Evolutionary conservation across 2,888 invertebrate species (phyloP).

Genomic region (Dorcus parallelipipedus): DNA sequence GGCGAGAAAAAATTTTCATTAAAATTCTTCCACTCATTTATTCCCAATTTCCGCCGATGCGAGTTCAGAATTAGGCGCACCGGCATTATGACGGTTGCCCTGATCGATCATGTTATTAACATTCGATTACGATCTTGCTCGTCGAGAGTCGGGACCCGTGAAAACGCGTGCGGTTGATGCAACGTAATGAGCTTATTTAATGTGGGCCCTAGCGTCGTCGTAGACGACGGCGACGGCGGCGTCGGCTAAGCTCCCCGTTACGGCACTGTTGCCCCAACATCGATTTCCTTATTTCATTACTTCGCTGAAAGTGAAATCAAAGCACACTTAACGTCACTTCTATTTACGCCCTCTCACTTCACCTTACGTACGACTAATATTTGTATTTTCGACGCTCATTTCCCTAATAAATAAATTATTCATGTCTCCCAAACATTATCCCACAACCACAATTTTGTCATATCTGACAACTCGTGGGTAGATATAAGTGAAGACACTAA

Average conservation of each 20-base stretch:
- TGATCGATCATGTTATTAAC: slow-evolving; percentile 25
- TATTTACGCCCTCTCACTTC: slow-evolving; percentile 5
- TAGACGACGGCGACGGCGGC: neutral
- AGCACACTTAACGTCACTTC: slow-evolving; percentile 10
- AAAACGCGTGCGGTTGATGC: slow-evolving; percentile 16
- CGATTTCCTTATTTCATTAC: slow-evolving; percentile 15
- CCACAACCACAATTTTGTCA: too few species aligned
- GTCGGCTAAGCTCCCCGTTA: neutral
- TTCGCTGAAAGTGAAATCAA: slow-evolving; percentile 13
- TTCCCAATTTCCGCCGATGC: slow-evolving; percentile 36
- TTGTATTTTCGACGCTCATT: neutral
- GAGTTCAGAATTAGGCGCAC: slow-evolving; percentile 5
- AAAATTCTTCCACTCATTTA: slow-evolving; percentile 49
- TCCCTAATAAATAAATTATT: too few species aligned
- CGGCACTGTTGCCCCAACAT: neutral
- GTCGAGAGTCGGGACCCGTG: slow-evolving; percentile 16
- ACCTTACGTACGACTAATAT: slow-evolving; percentile 1
- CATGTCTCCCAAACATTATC: too few species aligned
- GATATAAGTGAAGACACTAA: too few species aligned
- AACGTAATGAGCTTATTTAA: slow-evolving; percentile 16
- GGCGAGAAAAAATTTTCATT: slow-evolving; percentile 43
- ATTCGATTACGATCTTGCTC: slow-evolving; percentile 23
- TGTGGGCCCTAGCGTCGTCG: neutral
- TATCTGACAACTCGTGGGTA: too few species aligned
- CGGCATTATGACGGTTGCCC: slow-evolving; percentile 15